Evolutionary conservation across 2,888 invertebrate species (phyloP), one percentile per base, ranked within the genome.

Genomic region (Ornithoptera priamus): DNA sequence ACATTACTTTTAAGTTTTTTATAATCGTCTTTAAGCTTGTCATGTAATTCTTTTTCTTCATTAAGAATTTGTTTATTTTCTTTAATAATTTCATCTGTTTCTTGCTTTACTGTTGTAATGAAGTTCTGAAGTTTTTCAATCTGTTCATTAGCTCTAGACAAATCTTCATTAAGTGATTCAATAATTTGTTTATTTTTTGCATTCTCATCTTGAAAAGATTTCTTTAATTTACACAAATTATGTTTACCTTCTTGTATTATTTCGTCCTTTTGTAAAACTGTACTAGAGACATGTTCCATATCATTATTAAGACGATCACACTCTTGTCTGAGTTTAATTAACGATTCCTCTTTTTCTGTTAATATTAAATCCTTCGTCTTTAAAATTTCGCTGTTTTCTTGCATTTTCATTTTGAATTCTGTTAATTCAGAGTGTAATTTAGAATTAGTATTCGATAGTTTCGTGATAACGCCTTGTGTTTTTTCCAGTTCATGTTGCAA

Each of bases 401-500:
- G 72, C 12, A 81, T 71, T 59, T 79, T 79, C 30, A 70, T 70
- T 69, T 75, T 77, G 4, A 76, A 67, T 67, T 76, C 77, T 17
- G 73, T 67, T 53, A 78, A 59, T 70, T 80, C 79, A 1, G 68
- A 67, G 61, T 77, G 78, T 17, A 81, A 61, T 66, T 76, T 77
- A 17, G 70, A 71, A 73, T 80, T 81, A n/a, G 75, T 72, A 61
- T 74, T 72, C 17, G 80, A 76, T 46, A 82, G 69, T 71, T 80
- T 74, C 8, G 75, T 73, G 1, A 61, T 57, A n/a, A 67, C 57
- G n/a, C 62, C 59, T 50, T 73, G 67, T 24, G 70, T 53, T n/a
- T 70, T 70, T 63, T 70, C 60, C 4, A 85, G 66, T 75, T 86
- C 82, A 59, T 80, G 77, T 75, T 87, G 84, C 59, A 85, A 72